A percentile compares a stretch with the other conserved stretches of the same genome.
phyloP scores from a whole-genome alignment of 2,888 invertebrate genomes.

The Amphipoea lucens region DNA sequence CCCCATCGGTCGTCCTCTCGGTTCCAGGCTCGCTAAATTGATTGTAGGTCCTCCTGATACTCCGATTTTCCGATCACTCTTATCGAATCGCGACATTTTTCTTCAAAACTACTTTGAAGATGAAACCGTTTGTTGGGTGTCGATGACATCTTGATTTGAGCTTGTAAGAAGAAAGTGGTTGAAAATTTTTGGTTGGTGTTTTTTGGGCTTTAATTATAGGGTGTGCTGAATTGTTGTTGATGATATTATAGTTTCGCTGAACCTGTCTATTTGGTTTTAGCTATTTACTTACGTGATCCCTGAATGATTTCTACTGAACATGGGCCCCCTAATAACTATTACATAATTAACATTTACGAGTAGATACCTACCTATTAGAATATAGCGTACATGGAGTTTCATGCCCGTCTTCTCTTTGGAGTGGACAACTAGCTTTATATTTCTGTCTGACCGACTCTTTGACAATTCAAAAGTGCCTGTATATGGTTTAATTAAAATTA shows the following conservation, averaged over 20 bases:
- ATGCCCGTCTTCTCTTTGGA: too few relatives aligned
- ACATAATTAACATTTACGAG: background rate
- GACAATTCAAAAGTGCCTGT: too few relatives aligned
- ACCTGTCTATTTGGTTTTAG: background rate
- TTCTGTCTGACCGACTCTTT: too few relatives aligned
- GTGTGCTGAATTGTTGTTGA: background rate
- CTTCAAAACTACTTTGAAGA: conserved; percentile 42
- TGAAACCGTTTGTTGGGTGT: conserved; percentile 19
- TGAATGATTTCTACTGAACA: background rate
- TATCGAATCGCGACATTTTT: conserved; percentile 50
- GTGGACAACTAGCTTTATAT: too few relatives aligned
- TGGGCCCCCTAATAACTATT: background rate
- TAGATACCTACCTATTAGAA: background rate
- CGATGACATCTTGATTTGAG: conserved; percentile 29
- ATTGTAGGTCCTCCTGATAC: conserved; percentile 52
- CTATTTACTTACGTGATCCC: background rate
- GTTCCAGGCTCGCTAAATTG: conserved; percentile 58
- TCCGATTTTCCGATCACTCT: conserved; percentile 58
- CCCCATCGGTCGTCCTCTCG: conserved; percentile 58
- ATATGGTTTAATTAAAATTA: too few relatives aligned
- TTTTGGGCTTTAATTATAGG: background rate
- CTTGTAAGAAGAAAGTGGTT: background rate
- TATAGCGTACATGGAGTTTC: too few relatives aligned
- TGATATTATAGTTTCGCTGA: background rate
- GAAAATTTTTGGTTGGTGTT: conserved; percentile 16